Evolutionary conservation across 2,888 invertebrate species (phyloP).

Genomic region (Eustalomyia histrio): DNA sequence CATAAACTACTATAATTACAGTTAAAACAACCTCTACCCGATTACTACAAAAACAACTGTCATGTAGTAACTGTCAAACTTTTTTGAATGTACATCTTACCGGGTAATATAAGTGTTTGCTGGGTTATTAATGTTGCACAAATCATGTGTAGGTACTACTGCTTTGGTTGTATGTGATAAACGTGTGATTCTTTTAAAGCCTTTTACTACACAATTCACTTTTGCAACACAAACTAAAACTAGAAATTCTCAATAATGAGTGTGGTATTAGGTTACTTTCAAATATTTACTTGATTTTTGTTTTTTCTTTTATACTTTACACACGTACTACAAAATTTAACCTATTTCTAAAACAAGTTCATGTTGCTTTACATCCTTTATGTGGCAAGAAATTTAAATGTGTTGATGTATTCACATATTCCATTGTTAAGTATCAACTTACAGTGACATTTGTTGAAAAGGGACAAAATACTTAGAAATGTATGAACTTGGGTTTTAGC

Average conservation of each 20-base stretch:
- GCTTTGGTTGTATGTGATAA: not conserved
- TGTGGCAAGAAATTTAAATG: slow-evolving; percentile 40
- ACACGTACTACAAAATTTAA: slow-evolving; percentile 32
- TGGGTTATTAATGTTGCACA: not conserved
- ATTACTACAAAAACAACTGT: too few relatives aligned
- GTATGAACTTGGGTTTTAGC: too few relatives aligned
- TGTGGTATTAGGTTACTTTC: slow-evolving; percentile 53
- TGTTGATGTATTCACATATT: slow-evolving; percentile 25
- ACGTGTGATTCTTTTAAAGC: not conserved
- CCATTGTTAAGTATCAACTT: not conserved
- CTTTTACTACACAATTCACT: not conserved
- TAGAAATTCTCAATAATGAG: slow-evolving; percentile 51
- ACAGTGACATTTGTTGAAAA: not conserved
- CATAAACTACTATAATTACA: too few relatives aligned
- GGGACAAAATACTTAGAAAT: too few relatives aligned
- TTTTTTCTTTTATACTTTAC: not conserved
- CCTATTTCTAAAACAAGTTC: slow-evolving; percentile 57
- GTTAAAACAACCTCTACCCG: too few relatives aligned
- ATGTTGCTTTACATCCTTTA: slow-evolving; percentile 55
- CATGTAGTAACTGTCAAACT: too few relatives aligned
- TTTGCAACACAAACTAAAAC: slow-evolving; percentile 18
- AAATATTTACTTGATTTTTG: slow-evolving; percentile 43
- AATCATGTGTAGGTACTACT: not conserved
- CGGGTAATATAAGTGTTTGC: too few relatives aligned
- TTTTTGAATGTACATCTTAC: too few relatives aligned